Conservation (phyloP, 2,888 invertebrate species). For the Metacarcinus magister region DNA sequence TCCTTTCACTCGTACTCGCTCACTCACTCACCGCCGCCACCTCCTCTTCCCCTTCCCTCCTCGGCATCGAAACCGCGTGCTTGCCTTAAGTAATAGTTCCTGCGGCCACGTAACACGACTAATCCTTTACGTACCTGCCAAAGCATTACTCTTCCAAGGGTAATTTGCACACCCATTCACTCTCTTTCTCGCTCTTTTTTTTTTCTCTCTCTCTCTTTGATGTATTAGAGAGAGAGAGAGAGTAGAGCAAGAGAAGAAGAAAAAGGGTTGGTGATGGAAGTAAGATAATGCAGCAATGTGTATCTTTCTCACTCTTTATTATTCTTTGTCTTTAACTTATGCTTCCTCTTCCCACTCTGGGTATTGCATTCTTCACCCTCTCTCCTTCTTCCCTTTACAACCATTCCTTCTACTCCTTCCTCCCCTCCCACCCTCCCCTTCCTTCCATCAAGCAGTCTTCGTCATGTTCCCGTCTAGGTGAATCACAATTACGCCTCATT, state of each 20-base stretch:
- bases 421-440: not conserved
- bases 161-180: not conserved
- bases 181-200: constrained; percentile 30
- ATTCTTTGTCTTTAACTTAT: not conserved
- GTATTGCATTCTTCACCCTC: not conserved
- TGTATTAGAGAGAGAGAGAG: too few relatives aligned
- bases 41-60: not conserved
- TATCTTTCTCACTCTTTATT: not conserved
- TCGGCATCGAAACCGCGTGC: not conserved
- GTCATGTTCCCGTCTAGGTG: not conserved
- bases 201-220: constrained; percentile 54
- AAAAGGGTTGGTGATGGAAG: too few relatives aligned
- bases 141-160: not conserved
- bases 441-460: not conserved
- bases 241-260: too few relatives aligned
- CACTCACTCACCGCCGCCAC: not conserved
- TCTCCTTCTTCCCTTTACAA: not conserved
- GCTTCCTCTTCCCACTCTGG: not conserved
- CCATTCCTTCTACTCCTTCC: not conserved
- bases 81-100: not conserved
- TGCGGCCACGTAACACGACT: not conserved
- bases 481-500: not conserved
- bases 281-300: not conserved
- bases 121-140: not conserved
- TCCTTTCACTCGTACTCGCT: not conserved